Percentiles rank a stretch among this genome's conserved stretches.
These are phyloP conservation scores for Himantopus leucocephalus DNA, from an alignment of 2,113 vertebrate species.

Conservation along the genomic window DNA sequence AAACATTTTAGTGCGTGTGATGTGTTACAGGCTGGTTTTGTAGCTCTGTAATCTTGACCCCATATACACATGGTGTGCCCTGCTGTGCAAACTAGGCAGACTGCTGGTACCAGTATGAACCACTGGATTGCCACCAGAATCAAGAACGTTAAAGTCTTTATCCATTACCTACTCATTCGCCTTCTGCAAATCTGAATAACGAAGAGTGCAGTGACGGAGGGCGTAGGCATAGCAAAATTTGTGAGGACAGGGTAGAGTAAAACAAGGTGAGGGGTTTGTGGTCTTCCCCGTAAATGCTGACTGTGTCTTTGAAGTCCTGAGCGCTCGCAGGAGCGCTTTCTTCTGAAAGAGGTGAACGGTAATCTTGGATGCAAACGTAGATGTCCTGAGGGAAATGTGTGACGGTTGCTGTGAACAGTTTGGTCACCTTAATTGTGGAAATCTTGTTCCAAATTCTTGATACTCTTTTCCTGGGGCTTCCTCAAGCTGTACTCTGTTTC, in stretches of 20 bases:
- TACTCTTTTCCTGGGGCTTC: neutral
- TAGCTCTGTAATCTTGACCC: neutral
- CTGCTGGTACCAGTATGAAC: neutral
- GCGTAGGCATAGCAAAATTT: neutral
- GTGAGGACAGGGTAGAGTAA: neutral
- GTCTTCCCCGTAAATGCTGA: neutral
- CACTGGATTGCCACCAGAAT: neutral
- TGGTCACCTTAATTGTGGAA: neutral
- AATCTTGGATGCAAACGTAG: rapidly evolving
- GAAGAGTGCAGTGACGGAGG: neutral
- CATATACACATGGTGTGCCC: rapidly evolving
- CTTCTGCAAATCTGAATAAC: neutral
- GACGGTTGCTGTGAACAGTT: neutral
- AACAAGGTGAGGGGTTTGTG: neutral
- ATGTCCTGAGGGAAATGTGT: rapidly evolving
- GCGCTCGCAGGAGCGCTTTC: neutral
- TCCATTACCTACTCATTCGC: neutral
- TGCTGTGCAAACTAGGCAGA: neutral
- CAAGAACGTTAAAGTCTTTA: rapidly evolving
- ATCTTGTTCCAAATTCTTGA: neutral
- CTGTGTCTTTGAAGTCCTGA: neutral
- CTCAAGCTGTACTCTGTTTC: neutral
- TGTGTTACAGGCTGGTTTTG: neutral
- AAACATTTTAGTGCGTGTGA: rapidly evolving
- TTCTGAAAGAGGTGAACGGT: neutral